Percentiles rank a stretch among this genome's conserved stretches.
These are phyloP conservation scores for Brachylomia viminalis DNA, from an alignment of 2,888 invertebrate species.

Conservation along the genomic window DNA sequence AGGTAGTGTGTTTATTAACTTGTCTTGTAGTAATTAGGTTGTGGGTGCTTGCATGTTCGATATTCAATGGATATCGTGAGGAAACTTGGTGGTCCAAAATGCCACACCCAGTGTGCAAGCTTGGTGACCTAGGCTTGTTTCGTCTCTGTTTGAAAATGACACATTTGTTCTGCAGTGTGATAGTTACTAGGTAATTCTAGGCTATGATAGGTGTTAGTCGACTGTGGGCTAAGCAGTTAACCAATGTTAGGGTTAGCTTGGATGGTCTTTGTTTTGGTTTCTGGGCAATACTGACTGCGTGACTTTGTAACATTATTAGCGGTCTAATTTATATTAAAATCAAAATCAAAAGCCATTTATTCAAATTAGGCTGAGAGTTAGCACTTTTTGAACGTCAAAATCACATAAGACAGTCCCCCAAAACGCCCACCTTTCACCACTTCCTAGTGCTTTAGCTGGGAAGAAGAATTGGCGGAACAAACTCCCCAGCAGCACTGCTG, in stretches of 20 bases:
- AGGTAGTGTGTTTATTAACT: conserved; percentile 48
- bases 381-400: no score
- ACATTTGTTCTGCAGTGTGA: neutral
- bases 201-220: neutral
- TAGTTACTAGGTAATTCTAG: neutral
- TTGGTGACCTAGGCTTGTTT: neutral
- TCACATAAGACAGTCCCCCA: no score
- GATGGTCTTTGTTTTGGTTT: neutral
- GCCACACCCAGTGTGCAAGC: neutral
- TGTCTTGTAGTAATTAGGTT: conserved; percentile 27
- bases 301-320: neutral
- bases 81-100: neutral
- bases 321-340: neutral
- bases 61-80: neutral
- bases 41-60: neutral
- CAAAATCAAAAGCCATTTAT: no score
- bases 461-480: no score
- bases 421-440: no score
- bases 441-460: no score
- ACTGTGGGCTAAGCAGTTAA: neutral
- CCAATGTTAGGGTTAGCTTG: neutral
- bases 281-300: no score
- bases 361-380: no score
- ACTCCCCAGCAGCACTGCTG: no score
- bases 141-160: neutral